Percentiles rank a stretch among this genome's conserved stretches.
Evolutionary conservation across 1,140 invertebrate genomes (phyloP).

Genomic region (Hypsibius dujardini): DNA sequence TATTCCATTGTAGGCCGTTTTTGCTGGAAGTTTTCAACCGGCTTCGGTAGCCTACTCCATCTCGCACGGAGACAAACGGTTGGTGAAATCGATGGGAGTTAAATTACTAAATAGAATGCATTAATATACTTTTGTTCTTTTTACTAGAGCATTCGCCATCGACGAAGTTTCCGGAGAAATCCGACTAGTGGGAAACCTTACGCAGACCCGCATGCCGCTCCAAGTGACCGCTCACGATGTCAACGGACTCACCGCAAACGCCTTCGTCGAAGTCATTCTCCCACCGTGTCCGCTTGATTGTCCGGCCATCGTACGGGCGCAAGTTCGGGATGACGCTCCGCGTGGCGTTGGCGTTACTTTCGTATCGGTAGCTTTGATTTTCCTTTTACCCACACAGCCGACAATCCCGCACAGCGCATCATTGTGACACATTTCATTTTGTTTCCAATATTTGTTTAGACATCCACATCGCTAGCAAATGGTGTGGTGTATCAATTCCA

Average conservation of each 20-base stretch:
- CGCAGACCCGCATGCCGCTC: background rate
- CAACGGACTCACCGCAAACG: background rate
- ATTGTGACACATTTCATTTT: too few species aligned
- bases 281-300: background rate
- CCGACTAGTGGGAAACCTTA: background rate
- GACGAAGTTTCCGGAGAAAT: constrained; percentile 1
- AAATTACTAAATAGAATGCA: too few species aligned
- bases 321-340: background rate
- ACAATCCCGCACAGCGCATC: too few species aligned
- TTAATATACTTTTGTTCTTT: background rate
- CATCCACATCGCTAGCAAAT: too few species aligned
- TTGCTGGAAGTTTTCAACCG: background rate
- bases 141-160: background rate
- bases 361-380: background rate
- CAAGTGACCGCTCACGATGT: background rate
- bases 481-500: too few species aligned
- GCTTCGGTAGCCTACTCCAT: background rate
- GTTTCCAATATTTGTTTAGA: too few species aligned
- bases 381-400: too few species aligned
- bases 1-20: background rate
- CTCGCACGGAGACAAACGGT: background rate
- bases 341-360: background rate
- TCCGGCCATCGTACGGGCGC: background rate
- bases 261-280: background rate
- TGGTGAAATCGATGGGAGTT: too few species aligned